These are phyloP conservation scores for Odontocerum albicorne DNA, from an alignment of 2,888 invertebrate species.

Conservation along the genomic window DNA sequence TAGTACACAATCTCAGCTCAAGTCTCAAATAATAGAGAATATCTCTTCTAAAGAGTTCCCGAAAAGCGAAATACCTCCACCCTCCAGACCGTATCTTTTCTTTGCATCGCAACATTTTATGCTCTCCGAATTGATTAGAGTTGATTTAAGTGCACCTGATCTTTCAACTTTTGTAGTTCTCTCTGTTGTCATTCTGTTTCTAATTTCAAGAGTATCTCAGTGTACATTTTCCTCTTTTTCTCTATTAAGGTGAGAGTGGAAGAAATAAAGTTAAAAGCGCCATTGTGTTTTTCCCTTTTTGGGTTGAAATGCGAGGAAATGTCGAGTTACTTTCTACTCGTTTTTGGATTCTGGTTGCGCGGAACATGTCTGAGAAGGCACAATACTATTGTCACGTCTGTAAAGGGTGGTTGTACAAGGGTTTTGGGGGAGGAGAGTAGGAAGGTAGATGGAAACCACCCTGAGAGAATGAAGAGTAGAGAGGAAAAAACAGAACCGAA, in stretches of 20 bases:
- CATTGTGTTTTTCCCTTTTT: too few species aligned
- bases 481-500: not conserved
- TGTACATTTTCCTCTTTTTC: not conserved
- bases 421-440: not conserved
- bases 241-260: too few species aligned
- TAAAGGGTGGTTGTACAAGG: not conserved
- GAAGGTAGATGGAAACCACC: not conserved
- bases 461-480: not conserved
- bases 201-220: constrained; percentile 11
- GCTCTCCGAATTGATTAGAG: constrained; percentile 11
- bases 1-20: too few species aligned
- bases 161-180: constrained; percentile 5
- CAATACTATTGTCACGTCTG: constrained; percentile 22
- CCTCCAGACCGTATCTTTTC: too few species aligned
- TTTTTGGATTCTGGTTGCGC: too few species aligned
- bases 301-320: too few species aligned
- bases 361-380: too few species aligned
- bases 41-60: too few species aligned
- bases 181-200: constrained; percentile 12
- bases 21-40: too few species aligned
- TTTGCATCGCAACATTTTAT: not conserved
- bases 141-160: constrained; percentile 23
- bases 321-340: too few species aligned
- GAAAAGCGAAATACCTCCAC: too few species aligned
- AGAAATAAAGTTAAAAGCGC: too few species aligned